Evolutionary conservation across 2,797 vertebrate genomes (phyloP), one percentile per base, ranked within the genome.

Genomic region (Fistularia commersonii): DNA sequence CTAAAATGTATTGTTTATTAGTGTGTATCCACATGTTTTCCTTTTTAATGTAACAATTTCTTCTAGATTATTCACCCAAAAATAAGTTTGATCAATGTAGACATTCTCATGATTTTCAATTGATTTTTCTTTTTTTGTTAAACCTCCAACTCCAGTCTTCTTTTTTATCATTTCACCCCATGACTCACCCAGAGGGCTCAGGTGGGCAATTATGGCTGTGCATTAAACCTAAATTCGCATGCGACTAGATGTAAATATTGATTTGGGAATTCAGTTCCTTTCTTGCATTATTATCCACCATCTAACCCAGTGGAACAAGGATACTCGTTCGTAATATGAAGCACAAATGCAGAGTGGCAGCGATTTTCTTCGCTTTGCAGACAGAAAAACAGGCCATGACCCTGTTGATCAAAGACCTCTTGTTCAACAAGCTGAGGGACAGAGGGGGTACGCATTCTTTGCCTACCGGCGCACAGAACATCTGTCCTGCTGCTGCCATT

Each of bases 241-340:
- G 63, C 53, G 60, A 47, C 54, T 70, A 64, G 66, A 64, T 80
- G 31, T 83, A 86, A 88, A 89, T 89, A 64, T 79, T 84, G 72
- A 89, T 88, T 77, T 88, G 80, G 58, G 76, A 82, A 86, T 87
- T 72, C 77, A 23, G 75, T 57, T 66, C 63, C 54, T 53, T 41
- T 55, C 56, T 44, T 64, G 53, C 63, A 69, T 61, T 60, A 66
- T 76, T 64, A 47, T 40, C 48, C 12, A 12, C 12, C 32, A 34
- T 32, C 8, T 34, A 31, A 45, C 12, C 23, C 48, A 32, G 53
- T 32, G 48, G 23, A 23, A 23, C 23, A 23, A 33, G 50, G 46
- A 32, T 32, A 12, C 14, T 48, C 31, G 13, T 23, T 9, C 11
- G 9, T 1, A 55, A 39, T 14, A 39, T 2, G 33, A 65, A 14